Evolutionary conservation across 2,797 vertebrate genomes (phyloP).

Genomic region (Cossypha heuglini): DNA sequence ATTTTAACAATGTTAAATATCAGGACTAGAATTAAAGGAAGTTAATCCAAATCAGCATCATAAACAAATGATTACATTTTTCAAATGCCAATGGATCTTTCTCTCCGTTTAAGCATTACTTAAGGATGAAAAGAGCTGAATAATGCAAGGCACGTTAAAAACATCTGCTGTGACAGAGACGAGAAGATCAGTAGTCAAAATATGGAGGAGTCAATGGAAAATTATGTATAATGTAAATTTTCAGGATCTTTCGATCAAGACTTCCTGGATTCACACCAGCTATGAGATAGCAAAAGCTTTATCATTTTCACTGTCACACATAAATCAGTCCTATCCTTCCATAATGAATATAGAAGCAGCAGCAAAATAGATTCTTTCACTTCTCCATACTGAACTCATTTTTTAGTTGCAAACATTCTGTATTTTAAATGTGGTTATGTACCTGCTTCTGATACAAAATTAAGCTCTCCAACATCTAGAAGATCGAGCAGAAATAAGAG

Average conservation of each 20-base stretch:
- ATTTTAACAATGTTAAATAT: neutral
- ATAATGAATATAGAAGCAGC: neutral
- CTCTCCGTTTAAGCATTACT: neutral
- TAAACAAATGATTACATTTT: neutral
- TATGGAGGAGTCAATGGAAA: neutral
- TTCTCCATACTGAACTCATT: neutral
- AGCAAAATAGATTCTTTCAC: neutral
- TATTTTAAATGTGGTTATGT: neutral
- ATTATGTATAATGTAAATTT: neutral
- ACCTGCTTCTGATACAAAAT: neutral
- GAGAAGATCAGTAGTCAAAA: constrained; percentile 2
- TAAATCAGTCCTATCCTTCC: neutral
- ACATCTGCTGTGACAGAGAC: neutral
- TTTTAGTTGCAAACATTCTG: neutral
- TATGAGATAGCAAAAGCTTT: neutral
- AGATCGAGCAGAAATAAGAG: neutral
- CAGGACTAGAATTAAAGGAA: neutral
- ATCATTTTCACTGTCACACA: neutral
- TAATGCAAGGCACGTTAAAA: neutral
- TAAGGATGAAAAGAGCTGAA: neutral
- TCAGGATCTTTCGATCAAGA: neutral
- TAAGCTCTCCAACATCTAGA: neutral
- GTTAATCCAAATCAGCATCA: neutral
- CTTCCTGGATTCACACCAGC: neutral
- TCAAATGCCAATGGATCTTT: neutral